phyloP scores from a whole-genome alignment of 2,797 vertebrate species.

The Lithobates sylvaticus region DNA sequence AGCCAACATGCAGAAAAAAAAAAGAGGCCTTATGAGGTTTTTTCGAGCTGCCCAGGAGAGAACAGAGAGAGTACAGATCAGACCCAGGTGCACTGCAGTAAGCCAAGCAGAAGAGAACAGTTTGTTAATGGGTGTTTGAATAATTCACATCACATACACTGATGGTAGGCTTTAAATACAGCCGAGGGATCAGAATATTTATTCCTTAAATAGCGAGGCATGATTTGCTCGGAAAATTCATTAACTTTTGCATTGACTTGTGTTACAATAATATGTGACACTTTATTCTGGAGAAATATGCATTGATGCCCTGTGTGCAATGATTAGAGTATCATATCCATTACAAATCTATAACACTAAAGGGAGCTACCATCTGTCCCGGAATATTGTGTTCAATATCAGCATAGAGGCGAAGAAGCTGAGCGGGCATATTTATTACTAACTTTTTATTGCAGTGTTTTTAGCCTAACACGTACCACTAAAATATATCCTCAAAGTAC shows the following conservation, averaged over 20 bases:
- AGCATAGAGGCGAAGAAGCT: conserved; percentile 4
- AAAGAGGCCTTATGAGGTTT: conserved; percentile 37
- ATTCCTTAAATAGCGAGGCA: conserved; percentile 59
- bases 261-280: conserved; percentile 52
- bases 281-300: conserved; percentile 48
- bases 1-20: conserved; percentile 21
- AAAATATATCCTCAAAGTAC: not conserved
- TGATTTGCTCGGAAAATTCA: conserved; percentile 59
- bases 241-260: conserved; percentile 59
- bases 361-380: conserved; percentile 52
- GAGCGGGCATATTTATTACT: not conserved
- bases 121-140: conserved; percentile 72
- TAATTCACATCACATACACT: conserved; percentile 72
- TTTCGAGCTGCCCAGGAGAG: conserved; percentile 54
- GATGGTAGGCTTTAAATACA: conserved; percentile 59
- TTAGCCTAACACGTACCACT: not conserved
- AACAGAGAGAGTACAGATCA: conserved; percentile 44
- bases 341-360: conserved; percentile 61
- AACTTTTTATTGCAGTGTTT: not conserved
- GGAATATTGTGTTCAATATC: conserved; percentile 44
- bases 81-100: conserved; percentile 65
- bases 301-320: conserved; percentile 47
- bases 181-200: conserved; percentile 59
- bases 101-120: conserved; percentile 66
- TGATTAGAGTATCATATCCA: conserved; percentile 54